A percentile compares a stretch with the other conserved stretches of the same genome.
Conservation (phyloP, 1,140 invertebrate species). For the Brachionus manjavacas region DNA sequence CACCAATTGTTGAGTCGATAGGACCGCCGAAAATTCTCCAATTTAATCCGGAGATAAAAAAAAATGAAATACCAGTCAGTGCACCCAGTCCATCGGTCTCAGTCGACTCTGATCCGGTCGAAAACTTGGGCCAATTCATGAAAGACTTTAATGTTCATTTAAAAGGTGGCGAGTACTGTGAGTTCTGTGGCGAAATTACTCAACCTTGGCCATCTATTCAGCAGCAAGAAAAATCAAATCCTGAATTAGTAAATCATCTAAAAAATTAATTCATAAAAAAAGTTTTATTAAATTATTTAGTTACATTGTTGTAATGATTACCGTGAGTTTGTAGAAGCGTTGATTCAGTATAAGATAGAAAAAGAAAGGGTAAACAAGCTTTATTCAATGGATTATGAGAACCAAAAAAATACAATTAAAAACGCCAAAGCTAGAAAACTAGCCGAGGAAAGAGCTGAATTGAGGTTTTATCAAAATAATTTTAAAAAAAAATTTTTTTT, state of each 20-base stretch:
- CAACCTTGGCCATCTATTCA: constrained; percentile 51
- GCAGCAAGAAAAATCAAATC: constrained; percentile 48
- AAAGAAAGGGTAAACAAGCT: background rate
- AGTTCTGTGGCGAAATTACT: constrained; percentile 52
- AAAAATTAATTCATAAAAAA: background rate
- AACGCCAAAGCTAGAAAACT: constrained; percentile 10
- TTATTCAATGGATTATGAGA: background rate
- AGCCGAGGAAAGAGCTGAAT: constrained; percentile 38
- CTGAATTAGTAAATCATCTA: constrained; percentile 46
- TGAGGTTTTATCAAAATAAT: background rate
- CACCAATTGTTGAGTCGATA: background rate
- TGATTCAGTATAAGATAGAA: constrained; percentile 27
- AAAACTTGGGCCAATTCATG: background rate
- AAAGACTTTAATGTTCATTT: constrained; percentile 25
- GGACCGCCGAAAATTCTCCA: constrained; percentile 28
- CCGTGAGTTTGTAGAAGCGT: constrained; percentile 50
- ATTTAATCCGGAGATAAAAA: constrained; percentile 7
- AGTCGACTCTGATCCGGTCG: constrained; percentile 13
- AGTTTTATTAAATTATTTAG: background rate
- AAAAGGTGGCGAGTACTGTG: constrained; percentile 46
- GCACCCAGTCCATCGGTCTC: background rate
- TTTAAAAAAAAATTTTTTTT: background rate
- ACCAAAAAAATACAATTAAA: background rate
- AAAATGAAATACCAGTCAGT: background rate
- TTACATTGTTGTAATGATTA: constrained; percentile 56